Evolutionary conservation across 2,888 invertebrate genomes (phyloP).

Genomic region (Cataglyphis albicans): DNA sequence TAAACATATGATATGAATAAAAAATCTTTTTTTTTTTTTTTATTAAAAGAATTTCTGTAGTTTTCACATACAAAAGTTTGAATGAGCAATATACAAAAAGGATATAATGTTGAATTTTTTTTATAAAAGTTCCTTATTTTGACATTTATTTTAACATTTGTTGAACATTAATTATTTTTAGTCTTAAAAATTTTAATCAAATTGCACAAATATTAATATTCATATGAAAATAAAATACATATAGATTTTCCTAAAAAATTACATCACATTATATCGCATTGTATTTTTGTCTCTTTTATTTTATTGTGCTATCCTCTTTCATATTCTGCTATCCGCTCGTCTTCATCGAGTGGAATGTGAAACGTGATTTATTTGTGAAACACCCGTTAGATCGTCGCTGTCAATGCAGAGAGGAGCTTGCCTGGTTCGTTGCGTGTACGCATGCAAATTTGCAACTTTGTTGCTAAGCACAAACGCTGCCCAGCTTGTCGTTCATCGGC

Average conservation of each 20-base stretch:
- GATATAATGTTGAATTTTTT: not conserved
- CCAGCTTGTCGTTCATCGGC: slow-evolving; percentile 78
- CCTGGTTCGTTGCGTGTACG: slow-evolving; percentile 66
- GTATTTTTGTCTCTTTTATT: not conserved
- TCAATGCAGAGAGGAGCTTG: slow-evolving; percentile 27
- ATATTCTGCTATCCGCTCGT: slow-evolving; percentile 50
- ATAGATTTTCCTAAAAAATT: not conserved
- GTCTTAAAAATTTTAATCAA: not conserved
- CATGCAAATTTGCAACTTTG: slow-evolving; percentile 84
- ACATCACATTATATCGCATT: not conserved
- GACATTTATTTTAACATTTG: not conserved
- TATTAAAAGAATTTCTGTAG: not conserved
- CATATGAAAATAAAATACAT: not conserved
- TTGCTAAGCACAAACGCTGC: slow-evolving; percentile 79
- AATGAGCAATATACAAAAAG: not conserved
- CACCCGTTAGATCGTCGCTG: slow-evolving; percentile 69
- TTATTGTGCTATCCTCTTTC: not conserved
- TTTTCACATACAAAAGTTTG: not conserved
- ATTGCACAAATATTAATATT: not conserved
- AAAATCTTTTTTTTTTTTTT: not conserved
- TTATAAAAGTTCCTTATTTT: not conserved
- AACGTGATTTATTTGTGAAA: slow-evolving; percentile 39
- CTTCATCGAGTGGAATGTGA: slow-evolving; percentile 47
- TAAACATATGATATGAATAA: not conserved
- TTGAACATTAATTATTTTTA: not conserved